These are phyloP conservation scores for Heliangelus exortis DNA, from an alignment of 2,797 vertebrate species.

Conservation along the genomic window DNA sequence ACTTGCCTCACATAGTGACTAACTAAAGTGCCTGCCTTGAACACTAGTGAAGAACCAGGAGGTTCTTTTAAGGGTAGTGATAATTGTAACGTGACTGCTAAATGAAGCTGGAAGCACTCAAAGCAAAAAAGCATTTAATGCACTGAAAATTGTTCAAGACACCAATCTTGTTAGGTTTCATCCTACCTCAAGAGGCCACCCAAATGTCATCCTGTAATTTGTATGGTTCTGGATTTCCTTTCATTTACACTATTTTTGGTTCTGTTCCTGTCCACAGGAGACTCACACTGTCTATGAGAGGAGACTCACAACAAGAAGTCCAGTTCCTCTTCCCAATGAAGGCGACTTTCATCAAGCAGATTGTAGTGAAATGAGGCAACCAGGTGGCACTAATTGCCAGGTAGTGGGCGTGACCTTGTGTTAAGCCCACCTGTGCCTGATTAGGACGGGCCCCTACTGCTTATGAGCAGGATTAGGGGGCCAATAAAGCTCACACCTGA, in stretches of 20 bases:
- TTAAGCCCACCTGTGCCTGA: too few relatives aligned
- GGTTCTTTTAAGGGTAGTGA: background rate
- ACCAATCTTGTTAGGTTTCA: background rate
- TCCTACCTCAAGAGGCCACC: background rate
- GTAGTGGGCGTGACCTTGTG: too few relatives aligned
- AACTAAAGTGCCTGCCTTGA: background rate
- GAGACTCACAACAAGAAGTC: accelerated
- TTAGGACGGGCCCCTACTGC: too few relatives aligned
- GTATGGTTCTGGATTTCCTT: background rate
- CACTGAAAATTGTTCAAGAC: background rate
- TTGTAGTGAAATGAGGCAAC: too few relatives aligned
- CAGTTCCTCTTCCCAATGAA: background rate
- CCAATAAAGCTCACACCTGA: too few relatives aligned
- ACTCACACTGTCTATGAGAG: background rate
- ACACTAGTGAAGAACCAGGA: background rate
- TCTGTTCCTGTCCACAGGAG: accelerated
- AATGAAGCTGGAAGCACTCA: background rate
- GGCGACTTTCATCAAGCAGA: background rate
- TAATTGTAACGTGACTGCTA: background rate
- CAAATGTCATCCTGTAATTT: background rate
- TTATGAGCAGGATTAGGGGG: too few relatives aligned
- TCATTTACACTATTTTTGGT: background rate
- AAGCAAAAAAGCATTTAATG: background rate
- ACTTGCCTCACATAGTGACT: background rate
- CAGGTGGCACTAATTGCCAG: too few relatives aligned